Base-by-base conservation (phyloP, 2,888 invertebrate genomes). In the Bembecia ichneumoniformis region DNA sequence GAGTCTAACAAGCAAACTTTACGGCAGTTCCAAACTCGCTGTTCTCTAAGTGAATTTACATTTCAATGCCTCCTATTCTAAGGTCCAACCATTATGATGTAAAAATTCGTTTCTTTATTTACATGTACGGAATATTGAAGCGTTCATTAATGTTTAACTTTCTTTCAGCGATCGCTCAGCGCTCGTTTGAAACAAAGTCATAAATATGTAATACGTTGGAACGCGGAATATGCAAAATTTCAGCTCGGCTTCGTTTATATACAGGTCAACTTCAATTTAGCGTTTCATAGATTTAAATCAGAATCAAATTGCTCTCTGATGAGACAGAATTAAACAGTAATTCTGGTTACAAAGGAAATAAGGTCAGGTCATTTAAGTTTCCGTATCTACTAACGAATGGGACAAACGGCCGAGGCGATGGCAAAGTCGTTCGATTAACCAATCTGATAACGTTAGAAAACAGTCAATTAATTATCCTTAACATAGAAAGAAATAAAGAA, bases 81-180 rank as follows among this genome's bases (percentile, higher is more conserved):
- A 58, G 52, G 49, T 56, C 55, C 57, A 54, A 53, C 68, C 66
- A 75, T 76, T 76, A 74, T 76, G 62, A 78, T 76, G 76, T 74
- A 76, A 81, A 82, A 81, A 78, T 74, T 76, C 73, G 75, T 78
- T 79, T 78, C 74, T 77, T 74, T 78, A 78, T 82, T 77, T 79
- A 79, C 77, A 81, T 77, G 77, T 76, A 76, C 74, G 68, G 81
- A 83, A 86, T 83, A 82, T 82, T 80, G 74, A 77, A 81, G 64
- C 77, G 67, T 78, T 82, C 82, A 83, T 84, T 84, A 84, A 84
- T 84, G 75, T 84, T 84, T 80, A 77, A 83, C 74, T 82, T 84
- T 78, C 78, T 77, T 78, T 72, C 72, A 63, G 70, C 76, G 77
- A 82, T 82, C 71, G 68, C 60, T 51, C 59, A 57, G 60, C 57